Percentiles rank a stretch among this genome's conserved stretches.
phyloP scores from a whole-genome alignment of 1,140 invertebrate species.

The Trissolcus basalis region DNA sequence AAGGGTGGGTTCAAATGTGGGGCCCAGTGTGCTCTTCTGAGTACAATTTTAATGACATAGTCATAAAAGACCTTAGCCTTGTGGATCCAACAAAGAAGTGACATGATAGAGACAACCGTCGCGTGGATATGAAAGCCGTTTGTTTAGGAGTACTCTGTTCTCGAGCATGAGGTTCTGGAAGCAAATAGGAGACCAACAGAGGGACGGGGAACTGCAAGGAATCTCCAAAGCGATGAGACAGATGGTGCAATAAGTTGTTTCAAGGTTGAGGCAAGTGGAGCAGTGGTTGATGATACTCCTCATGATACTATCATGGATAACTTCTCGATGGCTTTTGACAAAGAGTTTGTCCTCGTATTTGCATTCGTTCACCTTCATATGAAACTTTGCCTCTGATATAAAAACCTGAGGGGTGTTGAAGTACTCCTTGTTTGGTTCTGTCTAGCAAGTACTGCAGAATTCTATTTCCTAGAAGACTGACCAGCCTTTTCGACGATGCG shows the following conservation, averaged over 20 bases:
- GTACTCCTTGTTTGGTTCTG: conserved; percentile 72
- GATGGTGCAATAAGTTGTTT: conserved; percentile 76
- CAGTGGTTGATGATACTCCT: conserved; percentile 74
- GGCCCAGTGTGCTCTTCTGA: conserved; percentile 77
- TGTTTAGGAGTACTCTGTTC: conserved; percentile 43
- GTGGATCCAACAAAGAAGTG: conserved; percentile 79
- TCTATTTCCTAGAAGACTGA: conserved; percentile 76
- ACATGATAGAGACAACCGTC: conserved; percentile 77
- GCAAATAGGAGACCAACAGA: conserved; percentile 77
- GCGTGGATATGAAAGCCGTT: conserved; percentile 77
- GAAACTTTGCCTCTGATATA: conserved; percentile 72
- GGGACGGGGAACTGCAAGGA: conserved; percentile 78
- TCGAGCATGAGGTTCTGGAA: conserved; percentile 76
- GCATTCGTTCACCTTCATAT: conserved; percentile 68
- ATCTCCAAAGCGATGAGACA: conserved; percentile 78
- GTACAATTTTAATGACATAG: conserved; percentile 77
- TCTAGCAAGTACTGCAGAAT: conserved; percentile 78
- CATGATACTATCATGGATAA: conserved; percentile 75
- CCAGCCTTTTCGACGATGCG: conserved; percentile 68
- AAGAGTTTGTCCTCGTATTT: conserved; percentile 74
- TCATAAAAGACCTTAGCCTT: conserved; percentile 77
- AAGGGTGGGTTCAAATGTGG: conserved; percentile 80
- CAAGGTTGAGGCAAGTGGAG: conserved; percentile 73
- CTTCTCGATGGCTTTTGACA: conserved; percentile 73
- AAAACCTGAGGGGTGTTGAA: conserved; percentile 77